Percentiles rank a stretch among this genome's conserved stretches.
These are phyloP conservation scores for Plagodis dolabraria DNA, from an alignment of 2,888 invertebrate genomes.

Conservation along the genomic window DNA sequence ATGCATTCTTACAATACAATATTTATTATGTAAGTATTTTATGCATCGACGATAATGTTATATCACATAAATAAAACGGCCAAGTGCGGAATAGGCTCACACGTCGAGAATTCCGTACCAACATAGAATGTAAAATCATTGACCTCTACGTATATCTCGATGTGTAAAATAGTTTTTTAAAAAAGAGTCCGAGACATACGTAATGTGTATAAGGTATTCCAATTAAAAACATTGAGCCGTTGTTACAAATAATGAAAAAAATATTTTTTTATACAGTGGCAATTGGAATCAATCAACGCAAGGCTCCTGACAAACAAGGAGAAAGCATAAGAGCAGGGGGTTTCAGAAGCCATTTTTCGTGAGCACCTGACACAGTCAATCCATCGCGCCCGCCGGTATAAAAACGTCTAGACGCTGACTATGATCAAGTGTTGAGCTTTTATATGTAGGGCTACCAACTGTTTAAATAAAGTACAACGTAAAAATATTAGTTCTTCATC, in stretches of 20 bases:
- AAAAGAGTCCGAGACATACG: no score
- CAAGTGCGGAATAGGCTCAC: no score
- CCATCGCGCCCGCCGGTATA: slow-evolving; percentile 62
- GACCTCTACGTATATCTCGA: no score
- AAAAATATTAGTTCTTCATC: no score
- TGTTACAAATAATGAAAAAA: no score
- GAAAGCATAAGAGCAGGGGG: slow-evolving; percentile 32
- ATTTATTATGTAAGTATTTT: background rate
- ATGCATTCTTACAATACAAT: background rate
- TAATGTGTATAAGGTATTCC: no score
- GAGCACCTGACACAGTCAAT: slow-evolving; percentile 67
- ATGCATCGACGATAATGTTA: no score
- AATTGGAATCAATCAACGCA: slow-evolving; percentile 44
- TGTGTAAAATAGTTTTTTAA: no score
- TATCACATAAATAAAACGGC: no score
- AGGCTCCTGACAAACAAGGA: slow-evolving; percentile 41
- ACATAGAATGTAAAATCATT: no score
- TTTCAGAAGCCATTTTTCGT: slow-evolving; percentile 63
- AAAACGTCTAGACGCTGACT: slow-evolving; percentile 71
- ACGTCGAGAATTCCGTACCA: no score
- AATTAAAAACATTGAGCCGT: no score
- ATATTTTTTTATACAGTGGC: slow-evolving; percentile 2
- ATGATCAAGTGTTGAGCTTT: slow-evolving; percentile 66
- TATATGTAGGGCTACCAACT: slow-evolving; percentile 26
- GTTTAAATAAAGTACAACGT: background rate